Evolutionary conservation across 2,888 invertebrate species (phyloP), one percentile per base, ranked within the genome.

Genomic region (Tineola bisselliella): DNA sequence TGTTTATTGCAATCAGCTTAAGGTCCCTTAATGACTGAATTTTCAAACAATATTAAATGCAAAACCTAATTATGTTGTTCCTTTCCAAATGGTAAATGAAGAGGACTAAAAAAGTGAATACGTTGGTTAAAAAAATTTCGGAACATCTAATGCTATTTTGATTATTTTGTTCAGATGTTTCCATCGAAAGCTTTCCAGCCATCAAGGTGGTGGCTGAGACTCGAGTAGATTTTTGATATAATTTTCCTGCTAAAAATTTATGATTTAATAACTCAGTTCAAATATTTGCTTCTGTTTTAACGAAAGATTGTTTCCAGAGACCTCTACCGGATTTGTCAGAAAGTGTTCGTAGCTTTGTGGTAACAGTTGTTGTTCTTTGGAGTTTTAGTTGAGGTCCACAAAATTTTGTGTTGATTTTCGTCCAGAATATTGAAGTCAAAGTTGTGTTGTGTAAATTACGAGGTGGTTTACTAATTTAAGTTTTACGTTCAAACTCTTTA

Each of bases 361-460:
- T 48, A 17, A 48, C 48, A 48, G 48, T 48, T 48, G 48, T 48
- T 48, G 48, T 48, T 48, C 48, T 48, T 48, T 48, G 48, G 48
- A 48, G 48, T 48, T 48, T 48, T 48, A 48, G 48, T 48, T 48
- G 10, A 17, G 48, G 48, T 48, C 48, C 48, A 48, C 48, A 15
- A 17, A 48, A 17, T 48, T 48, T 48, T 48, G 48, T 48, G 48
- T 48, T 48, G 48, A 48, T 17, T 48, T 48, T 48, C 48, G 48
- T 13, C 48, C 48, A 48, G 48, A 48, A 48, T 48, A 48, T 48
- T 17, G 15, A 48, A 48, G 48, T 48, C 48, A 48, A 48, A 48
- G 48, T 48, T 48, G 15, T 17, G 15, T 17, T 38, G 38, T 38
- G 38, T n/a, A 2, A 38, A 38, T 38, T 38, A 38, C 10, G 10